phyloP scores from a whole-genome alignment of 2,888 invertebrate species.

The Lepidocyrtoides sp. region DNA sequence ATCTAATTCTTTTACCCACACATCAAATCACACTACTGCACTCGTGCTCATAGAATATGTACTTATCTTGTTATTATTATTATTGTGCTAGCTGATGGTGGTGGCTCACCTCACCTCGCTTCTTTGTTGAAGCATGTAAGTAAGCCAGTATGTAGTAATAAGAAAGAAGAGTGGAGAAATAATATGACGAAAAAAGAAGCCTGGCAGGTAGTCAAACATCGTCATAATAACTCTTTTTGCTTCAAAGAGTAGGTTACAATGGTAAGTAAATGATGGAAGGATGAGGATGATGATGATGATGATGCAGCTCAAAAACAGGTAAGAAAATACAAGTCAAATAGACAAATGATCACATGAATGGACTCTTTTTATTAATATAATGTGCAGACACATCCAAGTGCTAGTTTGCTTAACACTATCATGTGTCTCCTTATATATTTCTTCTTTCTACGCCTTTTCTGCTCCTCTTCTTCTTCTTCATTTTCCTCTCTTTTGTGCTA shows the following conservation, averaged over 20 bases:
- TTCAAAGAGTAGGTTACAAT: conserved; percentile 47
- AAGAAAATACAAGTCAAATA: conserved; percentile 18
- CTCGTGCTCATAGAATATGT: neutral
- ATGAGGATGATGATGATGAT: conserved; percentile 16
- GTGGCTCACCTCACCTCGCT: neutral
- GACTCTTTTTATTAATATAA: conserved; percentile 3
- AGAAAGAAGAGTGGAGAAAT: conserved; percentile 10
- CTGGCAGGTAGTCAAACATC: conserved; percentile 72
- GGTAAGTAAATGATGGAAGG: conserved; percentile 36
- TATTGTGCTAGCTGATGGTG: neutral
- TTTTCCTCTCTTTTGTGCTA: conserved; percentile 11
- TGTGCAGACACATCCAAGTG: neutral
- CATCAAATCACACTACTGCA: conserved; percentile 31
- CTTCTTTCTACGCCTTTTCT: neutral
- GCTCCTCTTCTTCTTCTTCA: neutral
- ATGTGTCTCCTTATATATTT: conserved; percentile 18
- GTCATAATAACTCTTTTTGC: conserved; percentile 68
- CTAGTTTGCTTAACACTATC: neutral
- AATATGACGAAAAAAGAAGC: conserved; percentile 64
- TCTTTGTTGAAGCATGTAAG: conserved; percentile 57
- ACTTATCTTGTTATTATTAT: neutral
- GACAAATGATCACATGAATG: conserved; percentile 29
- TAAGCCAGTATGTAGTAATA: neutral
- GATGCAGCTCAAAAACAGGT: conserved; percentile 10
- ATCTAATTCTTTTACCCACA: neutral